These are phyloP conservation scores for Sarcophaga subvicina DNA, from an alignment of 2,888 invertebrate species.

Conservation along the genomic window DNA sequence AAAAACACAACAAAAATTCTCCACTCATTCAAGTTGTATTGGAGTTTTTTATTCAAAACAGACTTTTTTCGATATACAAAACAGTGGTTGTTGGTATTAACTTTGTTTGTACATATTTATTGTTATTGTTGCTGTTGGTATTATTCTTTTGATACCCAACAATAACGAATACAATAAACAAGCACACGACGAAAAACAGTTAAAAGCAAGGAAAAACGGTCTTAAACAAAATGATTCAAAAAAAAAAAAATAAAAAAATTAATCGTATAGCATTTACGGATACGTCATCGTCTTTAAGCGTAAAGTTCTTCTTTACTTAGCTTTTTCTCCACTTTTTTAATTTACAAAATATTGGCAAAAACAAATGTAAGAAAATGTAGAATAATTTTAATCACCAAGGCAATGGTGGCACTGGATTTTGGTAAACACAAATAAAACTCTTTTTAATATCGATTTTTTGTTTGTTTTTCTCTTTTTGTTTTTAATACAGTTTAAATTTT, in stretches of 20 bases:
- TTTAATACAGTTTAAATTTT: background rate
- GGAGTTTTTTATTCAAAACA: slow-evolving; percentile 37
- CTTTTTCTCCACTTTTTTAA: slow-evolving; percentile 29
- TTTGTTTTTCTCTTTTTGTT: background rate
- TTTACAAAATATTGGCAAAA: background rate
- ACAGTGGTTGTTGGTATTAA: slow-evolving; percentile 29
- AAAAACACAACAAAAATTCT: slow-evolving; percentile 35
- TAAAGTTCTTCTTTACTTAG: slow-evolving; percentile 35
- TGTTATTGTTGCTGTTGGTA: slow-evolving; percentile 34
- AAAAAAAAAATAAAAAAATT: slow-evolving; percentile 22
- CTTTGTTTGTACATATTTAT: slow-evolving; percentile 26
- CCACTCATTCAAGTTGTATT: slow-evolving; percentile 16
- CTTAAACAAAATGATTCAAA: slow-evolving; percentile 42
- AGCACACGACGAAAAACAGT: slow-evolving; percentile 57
- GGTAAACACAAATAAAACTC: slow-evolving; percentile 34
- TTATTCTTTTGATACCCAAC: slow-evolving; percentile 30
- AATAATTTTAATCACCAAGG: slow-evolving; percentile 62
- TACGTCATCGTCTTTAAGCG: slow-evolving; percentile 65
- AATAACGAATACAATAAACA: slow-evolving; percentile 24
- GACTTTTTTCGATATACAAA: slow-evolving; percentile 40
- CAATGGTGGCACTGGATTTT: slow-evolving; percentile 34
- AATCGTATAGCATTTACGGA: slow-evolving; percentile 36
- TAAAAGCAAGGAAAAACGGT: slow-evolving; percentile 49
- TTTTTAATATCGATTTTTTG: slow-evolving; percentile 21
- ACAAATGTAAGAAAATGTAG: background rate